A percentile compares a stretch with the other conserved stretches of the same genome.
Conservation (phyloP, 2,113 vertebrate species). For the Rhinichthys klamathensis region DNA sequence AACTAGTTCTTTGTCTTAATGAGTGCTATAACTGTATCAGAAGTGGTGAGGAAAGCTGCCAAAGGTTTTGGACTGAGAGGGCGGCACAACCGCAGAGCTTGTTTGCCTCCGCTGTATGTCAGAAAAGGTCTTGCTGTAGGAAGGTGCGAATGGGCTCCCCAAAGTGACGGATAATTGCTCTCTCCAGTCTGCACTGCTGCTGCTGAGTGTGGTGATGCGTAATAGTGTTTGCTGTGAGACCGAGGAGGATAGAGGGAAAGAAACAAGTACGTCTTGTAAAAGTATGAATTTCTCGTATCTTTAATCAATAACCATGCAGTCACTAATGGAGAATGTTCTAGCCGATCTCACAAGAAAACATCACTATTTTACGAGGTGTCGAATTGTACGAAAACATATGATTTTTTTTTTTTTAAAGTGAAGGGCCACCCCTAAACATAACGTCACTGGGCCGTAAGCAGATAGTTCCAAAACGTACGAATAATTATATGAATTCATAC, state of each 20-base stretch:
- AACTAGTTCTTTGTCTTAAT: neutral
- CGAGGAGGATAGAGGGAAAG: neutral
- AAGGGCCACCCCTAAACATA: no score
- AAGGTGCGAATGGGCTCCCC: constrained; percentile 49
- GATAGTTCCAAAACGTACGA: no score
- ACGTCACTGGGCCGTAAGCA: no score
- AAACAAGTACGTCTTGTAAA: neutral
- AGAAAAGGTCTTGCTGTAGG: constrained; percentile 31
- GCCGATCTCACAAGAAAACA: no score
- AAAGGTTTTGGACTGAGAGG: neutral
- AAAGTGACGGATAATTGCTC: constrained; percentile 48
- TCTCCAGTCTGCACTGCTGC: constrained; percentile 27
- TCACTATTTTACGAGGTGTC: no score
- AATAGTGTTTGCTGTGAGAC: constrained; percentile 13
- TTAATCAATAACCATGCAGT: neutral
- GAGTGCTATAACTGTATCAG: constrained; percentile 8
- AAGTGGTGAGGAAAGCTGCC: neutral
- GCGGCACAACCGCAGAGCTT: neutral
- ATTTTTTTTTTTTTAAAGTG: no score
- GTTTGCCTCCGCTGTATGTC: constrained; percentile 28
- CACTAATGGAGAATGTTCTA: neutral
- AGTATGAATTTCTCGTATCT: neutral
- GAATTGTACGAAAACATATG: no score
- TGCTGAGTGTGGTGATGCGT: constrained; percentile 27
- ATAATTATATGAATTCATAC: no score